Base-by-base conservation (phyloP, 1,140 invertebrate species). In the Parasteatoda tepidariorum region DNA sequence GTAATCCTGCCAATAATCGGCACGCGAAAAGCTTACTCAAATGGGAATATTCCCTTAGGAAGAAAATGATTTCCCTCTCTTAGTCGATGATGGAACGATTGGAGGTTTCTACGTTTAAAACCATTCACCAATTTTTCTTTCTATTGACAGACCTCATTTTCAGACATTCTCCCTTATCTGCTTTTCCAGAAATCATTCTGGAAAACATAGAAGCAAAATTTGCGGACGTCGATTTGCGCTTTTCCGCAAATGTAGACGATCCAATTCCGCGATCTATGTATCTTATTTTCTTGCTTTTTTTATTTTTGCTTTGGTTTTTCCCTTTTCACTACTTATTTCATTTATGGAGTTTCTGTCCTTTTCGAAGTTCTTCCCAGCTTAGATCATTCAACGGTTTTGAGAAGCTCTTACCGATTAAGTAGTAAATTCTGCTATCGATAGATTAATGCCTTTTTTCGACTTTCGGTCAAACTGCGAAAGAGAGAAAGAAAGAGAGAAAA, bases 381-480 rank as follows among this genome's bases (percentile, higher is more conserved):
- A n/a, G 13, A 15, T 64, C 26, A 31, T 48, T 48, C 38, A 48
- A 48, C 38, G 38, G 33, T 15, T 61, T 48, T 15, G 24, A 31
- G 71, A 48, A 55, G 74, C 75, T 78, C 75, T 67, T 67, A 55
- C 62, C 75, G 41, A 78, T 64, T 78, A 78, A 78, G 75, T 78
- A 62, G 75, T 78, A 78, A 78, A 78, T 67, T 78, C 75, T 78
- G 75, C 75, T 78, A 33, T 28, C 41, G 75, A 48, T 57, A 78
- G 75, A 78, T 78, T 78, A 78, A 78, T 78, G 75, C 75, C 30
- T 78, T 78, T 78, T 78, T 78, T 78, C 75, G 75, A 78, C 75
- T 78, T 78, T 78, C 48, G 75, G 75, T 78, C 75, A 78, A 78
- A 78, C 75, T 78, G 75, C 61, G 22, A 34, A 33, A 38, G 73